Evolutionary conservation across 2,113 vertebrate species (phyloP), one percentile per base, ranked within the genome.

Genomic region (Pionites leucogaster): DNA sequence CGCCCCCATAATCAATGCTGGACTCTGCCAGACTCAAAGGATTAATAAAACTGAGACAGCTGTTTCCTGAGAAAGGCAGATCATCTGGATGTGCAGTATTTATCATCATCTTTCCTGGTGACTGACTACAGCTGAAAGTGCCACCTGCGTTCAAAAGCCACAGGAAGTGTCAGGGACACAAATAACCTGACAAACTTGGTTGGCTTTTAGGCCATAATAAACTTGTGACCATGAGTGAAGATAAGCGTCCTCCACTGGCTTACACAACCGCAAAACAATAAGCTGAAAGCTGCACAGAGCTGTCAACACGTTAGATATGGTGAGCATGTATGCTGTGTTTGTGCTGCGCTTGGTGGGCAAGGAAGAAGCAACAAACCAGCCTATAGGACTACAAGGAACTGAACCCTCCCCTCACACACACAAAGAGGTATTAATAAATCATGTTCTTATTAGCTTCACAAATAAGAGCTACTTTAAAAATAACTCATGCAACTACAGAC

Each of bases 321-420:
- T 0, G 10, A 69, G 37, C 24, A 23, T 2, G n/a, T 25, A 35
- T 0, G 0, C n/a, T 59, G 16, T 19, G 14, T 65, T 69, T 44
- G 63, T 10, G 20, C 46, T 44, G 25, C 3, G 18, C 42, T 35
- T 71, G 35, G 39, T 44, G 10, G 28, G 41, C 3, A 2, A 77
- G 44, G 33, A 59, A 65, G 72, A 31, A 84, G 27, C 42, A 89
- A 77, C 22, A 63, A 87, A 49, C 4, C 23, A 82, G 52, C 81
- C 62, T 52, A n/a, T 13, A 37, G 62, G 5, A 31, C 17, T 8
- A 20, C 5, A 2, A 37, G 44, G 87, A 90, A 62, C 10, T 5
- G 22, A 90, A 77, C 17, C 16, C 47, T 64, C 37, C 31, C 50
- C 35, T 75, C 42, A 57, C 12, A 20, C 29, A 15, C 33, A 41